These are phyloP conservation scores for Epinephelus lanceolatus DNA, from an alignment of 2,113 vertebrate genomes.

Conservation along the genomic window DNA sequence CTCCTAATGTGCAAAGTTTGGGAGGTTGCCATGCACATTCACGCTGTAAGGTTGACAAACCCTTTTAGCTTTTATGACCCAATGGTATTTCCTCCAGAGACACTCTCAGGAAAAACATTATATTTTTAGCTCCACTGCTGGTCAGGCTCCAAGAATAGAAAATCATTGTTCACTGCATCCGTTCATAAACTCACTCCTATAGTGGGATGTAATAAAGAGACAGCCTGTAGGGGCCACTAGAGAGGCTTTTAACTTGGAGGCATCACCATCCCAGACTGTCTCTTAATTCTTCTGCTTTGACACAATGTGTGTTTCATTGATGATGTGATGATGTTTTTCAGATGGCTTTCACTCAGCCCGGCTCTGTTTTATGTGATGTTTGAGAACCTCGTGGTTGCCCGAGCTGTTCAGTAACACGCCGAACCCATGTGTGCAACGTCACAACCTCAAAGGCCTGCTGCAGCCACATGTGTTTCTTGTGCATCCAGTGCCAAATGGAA, in stretches of 20 bases:
- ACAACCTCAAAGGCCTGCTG: constrained; percentile 47
- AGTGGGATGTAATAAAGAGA: constrained; percentile 1
- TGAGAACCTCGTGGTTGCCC: not conserved
- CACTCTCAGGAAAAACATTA: constrained; percentile 33
- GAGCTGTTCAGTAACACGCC: constrained; percentile 11
- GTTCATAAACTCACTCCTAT: not conserved
- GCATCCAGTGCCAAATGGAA: constrained; percentile 39
- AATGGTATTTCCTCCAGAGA: constrained; percentile 36
- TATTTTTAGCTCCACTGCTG: constrained; percentile 12
- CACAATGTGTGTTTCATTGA: not conserved
- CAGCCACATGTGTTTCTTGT: constrained; percentile 51
- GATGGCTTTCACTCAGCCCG: constrained; percentile 20
- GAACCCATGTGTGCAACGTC: constrained; percentile 40
- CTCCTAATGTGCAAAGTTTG: not conserved
- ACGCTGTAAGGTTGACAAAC: not conserved
- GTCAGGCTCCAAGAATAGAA: constrained; percentile 10
- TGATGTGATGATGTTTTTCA: constrained; percentile 37
- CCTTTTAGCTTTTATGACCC: constrained; percentile 5
- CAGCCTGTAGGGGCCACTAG: not conserved
- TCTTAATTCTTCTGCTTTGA: not conserved
- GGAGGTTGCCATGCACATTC: not conserved
- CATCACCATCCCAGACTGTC: not conserved
- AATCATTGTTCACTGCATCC: constrained; percentile 18
- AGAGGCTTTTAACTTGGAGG: not conserved
- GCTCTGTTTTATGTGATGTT: constrained; percentile 25